A percentile compares a stretch with the other conserved stretches of the same genome.
Evolutionary conservation across 2,888 invertebrate species (phyloP).

Genomic region (Biston stratarius): DNA sequence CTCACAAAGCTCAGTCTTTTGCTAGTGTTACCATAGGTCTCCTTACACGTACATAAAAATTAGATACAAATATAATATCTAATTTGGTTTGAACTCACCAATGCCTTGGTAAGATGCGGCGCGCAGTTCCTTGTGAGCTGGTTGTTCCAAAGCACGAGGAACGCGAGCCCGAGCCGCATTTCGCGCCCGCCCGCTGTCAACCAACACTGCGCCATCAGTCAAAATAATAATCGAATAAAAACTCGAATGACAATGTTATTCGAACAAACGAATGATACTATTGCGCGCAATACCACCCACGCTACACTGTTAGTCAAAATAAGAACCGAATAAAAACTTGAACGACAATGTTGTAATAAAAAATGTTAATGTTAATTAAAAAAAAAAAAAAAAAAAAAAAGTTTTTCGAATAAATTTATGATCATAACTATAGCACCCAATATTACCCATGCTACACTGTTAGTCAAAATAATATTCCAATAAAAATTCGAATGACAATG

Average conservation of each 20-base stretch:
- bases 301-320: constrained; percentile 9
- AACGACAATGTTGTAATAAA: not conserved
- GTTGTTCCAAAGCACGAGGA: constrained; percentile 95
- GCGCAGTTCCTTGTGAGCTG: constrained; percentile 92
- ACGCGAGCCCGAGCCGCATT: constrained; percentile 82
- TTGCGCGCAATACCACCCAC: not conserved
- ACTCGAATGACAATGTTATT: not conserved
- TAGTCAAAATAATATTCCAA: too few species aligned
- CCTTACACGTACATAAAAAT: not conserved
- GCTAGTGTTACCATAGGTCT: too few species aligned
- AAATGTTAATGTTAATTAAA: too few species aligned
- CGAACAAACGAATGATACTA: too few species aligned
- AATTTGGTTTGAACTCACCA: constrained; percentile 85
- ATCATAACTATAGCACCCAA: too few species aligned
- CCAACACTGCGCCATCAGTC: constrained; percentile 13
- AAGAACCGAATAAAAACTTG: constrained; percentile 1
- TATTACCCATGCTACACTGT: too few species aligned
- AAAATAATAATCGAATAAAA: constrained; percentile 4
- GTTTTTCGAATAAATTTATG: too few species aligned
- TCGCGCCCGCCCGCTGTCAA: constrained; percentile 67
- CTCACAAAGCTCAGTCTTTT: too few species aligned
- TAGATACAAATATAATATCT: not conserved
- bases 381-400: too few species aligned
- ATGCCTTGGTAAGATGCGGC: constrained; percentile 86
- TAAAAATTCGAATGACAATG: too few species aligned